Evolutionary conservation across 2,113 vertebrate species (phyloP), one percentile per base, ranked within the genome.

Genomic region (Perca flavescens): DNA sequence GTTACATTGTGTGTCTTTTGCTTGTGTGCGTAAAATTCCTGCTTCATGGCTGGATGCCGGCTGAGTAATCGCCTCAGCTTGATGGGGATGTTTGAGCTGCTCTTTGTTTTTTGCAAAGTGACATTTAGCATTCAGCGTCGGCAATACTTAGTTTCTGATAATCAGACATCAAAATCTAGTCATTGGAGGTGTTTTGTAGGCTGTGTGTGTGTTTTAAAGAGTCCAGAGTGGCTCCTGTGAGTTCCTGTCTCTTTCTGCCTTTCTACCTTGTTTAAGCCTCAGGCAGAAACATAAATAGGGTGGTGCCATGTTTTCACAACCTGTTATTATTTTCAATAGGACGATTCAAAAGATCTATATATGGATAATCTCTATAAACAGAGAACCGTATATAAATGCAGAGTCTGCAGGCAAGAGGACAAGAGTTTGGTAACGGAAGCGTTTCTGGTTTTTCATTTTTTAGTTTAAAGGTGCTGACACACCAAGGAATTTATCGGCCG

Each of bases 31-130:
- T 43, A 36, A 19, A 1, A 19, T 68, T 57, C 10, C 47, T 40
- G 46, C 22, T 60, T 40, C 50, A 21, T 73, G 31, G 57, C 80
- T 54, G 70, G 17, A 14, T 53, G 56, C 58, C 58, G 58, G 2
- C 60, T 21, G 21, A 73, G 43, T 68, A 46, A 70, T 66, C 64
- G 53, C 56, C 31, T 72, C 34, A 40, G n/a, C 60, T 70, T 70
- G 46, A 68, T 49, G 72, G 17, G 4, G 25, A 61, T 47, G 36
- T 49, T 54, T 53, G 49, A 40, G 21, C 21, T 36, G 68, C 13
- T 0, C 16, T 28, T n/a, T 67, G 25, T 65, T 22, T 22, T 54
- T 28, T 25, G 47, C 46, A 53, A 61, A 75, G 43, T 63, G 66
- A 53, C 34, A 60, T 74, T 78, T 70, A 54, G 14, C 62, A 58